A percentile compares a stretch with the other conserved stretches of the same genome.
phyloP scores from a whole-genome alignment of 2,113 vertebrate species.

The Oceanites oceanicus region DNA sequence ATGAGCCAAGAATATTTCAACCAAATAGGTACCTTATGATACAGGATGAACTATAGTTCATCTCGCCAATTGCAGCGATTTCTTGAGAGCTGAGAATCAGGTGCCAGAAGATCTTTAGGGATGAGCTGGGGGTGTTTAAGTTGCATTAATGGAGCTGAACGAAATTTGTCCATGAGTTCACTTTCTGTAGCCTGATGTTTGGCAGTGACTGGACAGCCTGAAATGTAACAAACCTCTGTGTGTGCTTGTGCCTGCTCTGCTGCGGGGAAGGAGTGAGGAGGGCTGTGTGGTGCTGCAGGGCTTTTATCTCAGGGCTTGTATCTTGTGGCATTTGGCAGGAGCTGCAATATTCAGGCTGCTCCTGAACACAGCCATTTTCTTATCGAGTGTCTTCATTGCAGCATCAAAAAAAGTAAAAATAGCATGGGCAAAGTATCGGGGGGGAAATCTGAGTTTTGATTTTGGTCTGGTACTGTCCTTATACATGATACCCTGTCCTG shows the following conservation, averaged over 20 bases:
- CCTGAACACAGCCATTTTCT: too few species aligned
- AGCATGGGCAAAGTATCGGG: background rate
- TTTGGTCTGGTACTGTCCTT: background rate
- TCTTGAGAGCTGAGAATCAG: background rate
- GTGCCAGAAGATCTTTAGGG: background rate
- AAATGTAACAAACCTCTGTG: background rate
- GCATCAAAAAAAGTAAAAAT: background rate
- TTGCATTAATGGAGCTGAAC: background rate
- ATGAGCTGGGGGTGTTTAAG: background rate
- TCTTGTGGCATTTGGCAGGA: background rate
- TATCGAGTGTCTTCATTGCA: background rate
- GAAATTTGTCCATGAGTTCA: rapidly evolving
- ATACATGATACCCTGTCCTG: rapidly evolving
- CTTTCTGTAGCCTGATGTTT: background rate
- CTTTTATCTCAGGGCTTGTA: too few species aligned
- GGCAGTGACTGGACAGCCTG: too few species aligned
- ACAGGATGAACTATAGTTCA: background rate
- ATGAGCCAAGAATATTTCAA: background rate
- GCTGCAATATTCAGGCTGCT: background rate
- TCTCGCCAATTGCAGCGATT: rapidly evolving
- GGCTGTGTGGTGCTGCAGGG: background rate
- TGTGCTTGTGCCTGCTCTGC: background rate
- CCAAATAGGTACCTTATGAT: background rate
- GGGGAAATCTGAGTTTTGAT: background rate
- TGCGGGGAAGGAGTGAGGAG: background rate